Conservation (phyloP, 2,888 invertebrate genomes). For the Acleris literana region DNA sequence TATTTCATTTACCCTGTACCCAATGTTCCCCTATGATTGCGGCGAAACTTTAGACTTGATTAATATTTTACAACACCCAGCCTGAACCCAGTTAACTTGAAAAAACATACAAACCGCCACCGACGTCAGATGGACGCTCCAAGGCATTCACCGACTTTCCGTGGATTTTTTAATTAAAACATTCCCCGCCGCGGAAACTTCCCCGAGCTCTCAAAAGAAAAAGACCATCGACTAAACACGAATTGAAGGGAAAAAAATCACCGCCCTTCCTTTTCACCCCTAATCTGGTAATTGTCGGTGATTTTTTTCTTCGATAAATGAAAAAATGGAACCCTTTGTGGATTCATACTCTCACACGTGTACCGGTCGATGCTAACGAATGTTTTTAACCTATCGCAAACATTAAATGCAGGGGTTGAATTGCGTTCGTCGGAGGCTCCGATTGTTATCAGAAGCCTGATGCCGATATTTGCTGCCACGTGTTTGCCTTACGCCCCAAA, state of each 20-base stretch:
- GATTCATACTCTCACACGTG: slow-evolving; percentile 75
- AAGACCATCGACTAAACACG: slow-evolving; percentile 57
- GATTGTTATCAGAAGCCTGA: slow-evolving; percentile 55
- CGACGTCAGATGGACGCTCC: slow-evolving; percentile 46
- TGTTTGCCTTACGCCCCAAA: slow-evolving; percentile 7
- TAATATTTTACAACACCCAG: slow-evolving; percentile 47
- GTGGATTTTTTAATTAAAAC: slow-evolving; percentile 67
- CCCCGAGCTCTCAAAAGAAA: slow-evolving; percentile 49
- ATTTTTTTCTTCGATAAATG: slow-evolving; percentile 63
- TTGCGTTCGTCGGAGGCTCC: slow-evolving; percentile 56
- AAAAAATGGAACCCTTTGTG: slow-evolving; percentile 70
- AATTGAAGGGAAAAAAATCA: slow-evolving; percentile 58
- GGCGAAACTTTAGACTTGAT: slow-evolving; percentile 45
- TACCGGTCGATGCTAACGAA: slow-evolving; percentile 51
- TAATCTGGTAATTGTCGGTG: slow-evolving; percentile 78
- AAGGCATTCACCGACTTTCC: slow-evolving; percentile 45
- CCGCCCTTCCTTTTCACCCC: slow-evolving; percentile 65
- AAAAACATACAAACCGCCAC: slow-evolving; percentile 52
- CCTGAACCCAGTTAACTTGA: slow-evolving; percentile 48
- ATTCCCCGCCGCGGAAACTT: slow-evolving; percentile 57
- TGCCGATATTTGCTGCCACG: slow-evolving; percentile 16
- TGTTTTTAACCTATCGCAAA: slow-evolving; percentile 67
- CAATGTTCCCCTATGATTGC: not conserved
- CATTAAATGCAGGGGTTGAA: slow-evolving; percentile 52
- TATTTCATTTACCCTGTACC: not conserved